Evolutionary conservation across 2,888 invertebrate genomes (phyloP).

Genomic region (Xestia rhomboidea): DNA sequence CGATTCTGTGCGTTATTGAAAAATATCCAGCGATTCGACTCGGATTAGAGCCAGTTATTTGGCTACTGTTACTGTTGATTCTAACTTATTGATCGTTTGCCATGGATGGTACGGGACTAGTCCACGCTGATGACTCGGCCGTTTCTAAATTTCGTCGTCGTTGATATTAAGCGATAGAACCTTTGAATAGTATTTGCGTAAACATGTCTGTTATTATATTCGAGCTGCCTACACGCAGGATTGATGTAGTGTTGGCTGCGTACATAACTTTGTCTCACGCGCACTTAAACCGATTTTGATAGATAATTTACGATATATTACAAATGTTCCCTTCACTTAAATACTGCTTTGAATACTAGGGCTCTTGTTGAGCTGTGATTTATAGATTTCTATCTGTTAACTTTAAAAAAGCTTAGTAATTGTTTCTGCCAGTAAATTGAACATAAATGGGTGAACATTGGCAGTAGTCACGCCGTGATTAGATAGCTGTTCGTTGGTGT

Average conservation of each 20-base stretch:
- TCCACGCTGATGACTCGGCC: constrained; percentile 44
- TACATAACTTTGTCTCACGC: constrained; percentile 73
- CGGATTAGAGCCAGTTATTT: constrained; percentile 85
- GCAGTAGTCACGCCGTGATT: constrained; percentile 32
- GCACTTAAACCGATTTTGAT: constrained; percentile 76
- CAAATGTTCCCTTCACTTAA: constrained; percentile 74
- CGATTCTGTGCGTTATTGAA: constrained; percentile 83
- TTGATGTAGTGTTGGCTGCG: constrained; percentile 56
- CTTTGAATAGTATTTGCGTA: constrained; percentile 82
- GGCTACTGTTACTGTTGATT: constrained; percentile 87
- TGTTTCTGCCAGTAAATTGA: constrained; percentile 51
- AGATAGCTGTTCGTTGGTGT: constrained; percentile 24
- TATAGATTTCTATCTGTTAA: constrained; percentile 56
- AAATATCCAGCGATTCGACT: constrained; percentile 85
- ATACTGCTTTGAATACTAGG: constrained; percentile 54
- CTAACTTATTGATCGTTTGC: constrained; percentile 85
- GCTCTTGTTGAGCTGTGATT: constrained; percentile 59
- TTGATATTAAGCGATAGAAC: constrained; percentile 75
- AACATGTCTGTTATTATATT: constrained; percentile 71
- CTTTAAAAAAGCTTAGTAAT: constrained; percentile 54
- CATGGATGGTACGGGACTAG: constrained; percentile 54
- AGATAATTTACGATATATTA: constrained; percentile 77
- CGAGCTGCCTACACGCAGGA: constrained; percentile 63
- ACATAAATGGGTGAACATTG: constrained; percentile 32
- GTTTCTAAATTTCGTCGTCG: constrained; percentile 50